phyloP scores from a whole-genome alignment of 2,797 vertebrate species.

The Cirrhinus molitorella region DNA sequence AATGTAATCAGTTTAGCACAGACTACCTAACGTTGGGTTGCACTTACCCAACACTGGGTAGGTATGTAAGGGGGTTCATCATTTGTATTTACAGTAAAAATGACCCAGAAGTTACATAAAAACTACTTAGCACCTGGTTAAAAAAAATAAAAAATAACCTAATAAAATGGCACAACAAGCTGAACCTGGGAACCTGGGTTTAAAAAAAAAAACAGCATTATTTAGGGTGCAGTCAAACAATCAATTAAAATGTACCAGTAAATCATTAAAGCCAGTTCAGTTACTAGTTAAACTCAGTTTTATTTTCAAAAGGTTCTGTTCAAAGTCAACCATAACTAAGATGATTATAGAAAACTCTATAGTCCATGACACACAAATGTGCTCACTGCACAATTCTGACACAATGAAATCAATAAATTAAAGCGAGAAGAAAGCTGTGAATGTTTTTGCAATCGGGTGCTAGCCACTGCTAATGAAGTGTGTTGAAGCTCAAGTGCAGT shows the following conservation, averaged over 20 bases:
- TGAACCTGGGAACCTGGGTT: too few species aligned
- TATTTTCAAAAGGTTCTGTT: neutral
- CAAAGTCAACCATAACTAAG: slow-evolving; percentile 4
- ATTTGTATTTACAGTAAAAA: too few species aligned
- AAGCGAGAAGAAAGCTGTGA: slow-evolving; percentile 17
- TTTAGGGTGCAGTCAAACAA: too few species aligned
- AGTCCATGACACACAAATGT: slow-evolving; percentile 4
- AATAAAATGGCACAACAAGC: too few species aligned
- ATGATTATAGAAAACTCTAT: neutral
- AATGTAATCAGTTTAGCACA: too few species aligned
- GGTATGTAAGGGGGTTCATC: too few species aligned
- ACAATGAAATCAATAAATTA: slow-evolving; percentile 63
- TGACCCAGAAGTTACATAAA: too few species aligned
- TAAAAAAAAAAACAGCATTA: too few species aligned
- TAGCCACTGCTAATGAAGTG: neutral
- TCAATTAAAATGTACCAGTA: neutral
- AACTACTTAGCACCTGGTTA: too few species aligned
- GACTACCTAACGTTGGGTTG: too few species aligned
- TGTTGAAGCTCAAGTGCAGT: slow-evolving; percentile 9
- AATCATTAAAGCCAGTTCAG: slow-evolving; percentile 35
- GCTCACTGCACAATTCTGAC: slow-evolving; percentile 3
- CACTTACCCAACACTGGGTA: too few species aligned
- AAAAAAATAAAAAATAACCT: too few species aligned
- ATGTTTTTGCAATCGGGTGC: neutral
- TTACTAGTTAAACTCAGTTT: neutral